Percentiles rank a stretch among this genome's conserved stretches.
Conservation (phyloP, 1,140 invertebrate species). For the Diorhabda carinulata region DNA sequence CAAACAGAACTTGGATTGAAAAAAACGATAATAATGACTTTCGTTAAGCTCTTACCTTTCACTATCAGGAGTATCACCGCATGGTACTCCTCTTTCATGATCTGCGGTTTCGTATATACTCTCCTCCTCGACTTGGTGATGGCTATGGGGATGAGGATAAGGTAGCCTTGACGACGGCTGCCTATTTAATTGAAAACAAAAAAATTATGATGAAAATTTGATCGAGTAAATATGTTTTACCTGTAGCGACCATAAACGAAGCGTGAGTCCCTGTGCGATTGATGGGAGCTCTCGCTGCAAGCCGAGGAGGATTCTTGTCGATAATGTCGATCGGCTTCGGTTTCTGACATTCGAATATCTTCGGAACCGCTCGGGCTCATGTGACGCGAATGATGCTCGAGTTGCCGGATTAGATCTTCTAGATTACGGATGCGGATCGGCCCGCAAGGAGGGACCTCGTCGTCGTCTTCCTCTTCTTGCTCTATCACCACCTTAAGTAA, state of each 20-base stretch:
- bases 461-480: slow-evolving; percentile 63
- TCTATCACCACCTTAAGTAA: slow-evolving; percentile 39
- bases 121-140: slow-evolving; percentile 68
- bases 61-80: slow-evolving; percentile 75
- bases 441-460: slow-evolving; percentile 66
- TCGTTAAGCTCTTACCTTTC: slow-evolving; percentile 60
- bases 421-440: slow-evolving; percentile 82
- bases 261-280: slow-evolving; percentile 59
- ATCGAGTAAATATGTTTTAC: slow-evolving; percentile 43
- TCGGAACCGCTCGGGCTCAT: slow-evolving; percentile 88
- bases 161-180: slow-evolving; percentile 64
- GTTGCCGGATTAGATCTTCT: slow-evolving; percentile 84
- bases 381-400: slow-evolving; percentile 83
- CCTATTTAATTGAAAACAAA: slow-evolving; percentile 41
- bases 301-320: slow-evolving; percentile 75
- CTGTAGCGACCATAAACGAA: slow-evolving; percentile 78
- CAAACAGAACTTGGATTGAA: no score
- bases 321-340: slow-evolving; percentile 69
- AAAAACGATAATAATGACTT: no score
- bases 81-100: slow-evolving; percentile 60
- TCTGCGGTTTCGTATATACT: slow-evolving; percentile 82
- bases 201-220: background rate
- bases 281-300: slow-evolving; percentile 65
- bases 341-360: slow-evolving; percentile 87
- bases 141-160: slow-evolving; percentile 51